Percentiles rank a stretch among this genome's conserved stretches.
Conservation (phyloP, 2,113 vertebrate genomes). For the Anser cygnoides region DNA sequence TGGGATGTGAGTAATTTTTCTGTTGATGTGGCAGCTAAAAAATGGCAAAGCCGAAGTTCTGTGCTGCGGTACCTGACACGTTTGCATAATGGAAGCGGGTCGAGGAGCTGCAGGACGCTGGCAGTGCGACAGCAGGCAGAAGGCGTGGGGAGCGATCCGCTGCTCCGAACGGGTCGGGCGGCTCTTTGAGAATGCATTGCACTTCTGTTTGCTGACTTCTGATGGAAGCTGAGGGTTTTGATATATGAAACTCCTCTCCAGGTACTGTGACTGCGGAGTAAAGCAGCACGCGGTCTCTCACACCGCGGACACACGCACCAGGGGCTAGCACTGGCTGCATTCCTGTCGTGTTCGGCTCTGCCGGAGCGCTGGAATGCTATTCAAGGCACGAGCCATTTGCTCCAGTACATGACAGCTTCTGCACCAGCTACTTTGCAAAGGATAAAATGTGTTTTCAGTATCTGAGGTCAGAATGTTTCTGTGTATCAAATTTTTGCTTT, state of each 20-base stretch:
- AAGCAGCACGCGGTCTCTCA: not conserved
- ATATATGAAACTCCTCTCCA: not conserved
- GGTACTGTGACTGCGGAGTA: not conserved
- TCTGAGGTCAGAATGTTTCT: not conserved
- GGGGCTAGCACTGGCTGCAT: not conserved
- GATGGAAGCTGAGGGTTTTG: not conserved
- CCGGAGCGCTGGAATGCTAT: not conserved
- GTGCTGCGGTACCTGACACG: not conserved
- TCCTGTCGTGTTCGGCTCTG: not conserved
- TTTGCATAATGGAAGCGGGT: rapidly evolving
- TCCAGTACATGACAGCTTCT: not conserved
- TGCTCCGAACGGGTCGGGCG: not conserved
- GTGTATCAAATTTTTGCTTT: not conserved
- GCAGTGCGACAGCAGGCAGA: not conserved
- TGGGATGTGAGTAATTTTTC: not conserved
- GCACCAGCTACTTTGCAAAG: not conserved
- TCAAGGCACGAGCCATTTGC: not conserved
- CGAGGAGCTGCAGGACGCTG: not conserved
- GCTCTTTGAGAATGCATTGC: not conserved
- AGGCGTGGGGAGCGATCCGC: not conserved
- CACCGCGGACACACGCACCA: rapidly evolving
- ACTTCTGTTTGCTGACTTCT: not conserved
- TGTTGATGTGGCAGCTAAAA: not conserved
- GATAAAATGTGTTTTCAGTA: rapidly evolving
- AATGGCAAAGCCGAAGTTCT: not conserved